Evolutionary conservation across 37 sponge, comb jelly and placozoan genomes (phyloP).

Genomic region (Eunapius fragilis): DNA sequence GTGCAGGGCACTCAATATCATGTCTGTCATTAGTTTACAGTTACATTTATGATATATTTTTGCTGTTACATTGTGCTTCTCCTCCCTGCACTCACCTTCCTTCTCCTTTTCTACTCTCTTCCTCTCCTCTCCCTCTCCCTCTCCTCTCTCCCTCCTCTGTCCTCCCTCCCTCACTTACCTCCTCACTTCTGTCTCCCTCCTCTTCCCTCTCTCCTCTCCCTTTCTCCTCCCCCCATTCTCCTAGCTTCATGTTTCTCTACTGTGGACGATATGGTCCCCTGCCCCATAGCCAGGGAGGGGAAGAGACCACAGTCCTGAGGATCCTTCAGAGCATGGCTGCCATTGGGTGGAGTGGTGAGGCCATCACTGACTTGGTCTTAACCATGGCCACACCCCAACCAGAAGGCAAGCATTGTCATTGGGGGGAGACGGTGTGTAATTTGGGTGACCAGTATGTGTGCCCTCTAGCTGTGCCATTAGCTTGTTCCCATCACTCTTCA

Average conservation of each 20-base stretch:
- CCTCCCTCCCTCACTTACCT: neutral
- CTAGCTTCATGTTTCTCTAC: neutral
- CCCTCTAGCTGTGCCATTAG: too few relatives aligned
- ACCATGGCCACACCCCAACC: neutral
- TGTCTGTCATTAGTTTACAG: too few relatives aligned
- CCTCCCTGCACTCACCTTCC: conserved; percentile 8
- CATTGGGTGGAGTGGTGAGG: neutral
- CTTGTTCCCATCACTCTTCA: too few relatives aligned
- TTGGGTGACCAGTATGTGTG: too few relatives aligned
- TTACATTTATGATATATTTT: neutral
- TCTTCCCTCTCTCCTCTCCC: neutral
- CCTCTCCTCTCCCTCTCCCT: neutral
- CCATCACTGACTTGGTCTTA: neutral
- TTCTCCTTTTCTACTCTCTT: too few relatives aligned
- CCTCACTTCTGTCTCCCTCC: neutral
- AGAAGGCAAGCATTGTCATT: neutral
- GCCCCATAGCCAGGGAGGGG: neutral
- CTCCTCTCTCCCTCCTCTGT: neutral
- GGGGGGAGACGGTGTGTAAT: too few relatives aligned
- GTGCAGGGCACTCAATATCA: too few relatives aligned
- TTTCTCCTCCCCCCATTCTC: neutral
- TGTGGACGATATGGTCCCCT: neutral
- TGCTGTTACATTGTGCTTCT: neutral
- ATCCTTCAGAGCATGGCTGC: neutral
- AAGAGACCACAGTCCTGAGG: neutral